Base-by-base conservation (phyloP, 1,140 invertebrate species). In the Dendrolimus kikuchii region DNA sequence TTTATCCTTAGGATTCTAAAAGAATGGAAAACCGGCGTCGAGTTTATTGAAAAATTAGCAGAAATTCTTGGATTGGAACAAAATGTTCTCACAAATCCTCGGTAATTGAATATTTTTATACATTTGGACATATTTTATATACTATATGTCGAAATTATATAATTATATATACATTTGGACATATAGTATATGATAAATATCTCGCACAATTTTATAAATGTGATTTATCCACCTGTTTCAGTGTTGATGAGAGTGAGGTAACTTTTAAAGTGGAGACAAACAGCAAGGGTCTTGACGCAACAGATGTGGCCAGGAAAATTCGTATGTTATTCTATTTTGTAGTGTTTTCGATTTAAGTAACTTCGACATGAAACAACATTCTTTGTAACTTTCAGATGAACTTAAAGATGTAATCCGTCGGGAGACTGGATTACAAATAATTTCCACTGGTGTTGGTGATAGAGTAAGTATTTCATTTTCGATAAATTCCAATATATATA, bases 261-360 rank as follows among this genome's bases (percentile, higher is more conserved):
- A 93, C 93, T 5, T 97, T 97, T 78, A 94, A 92, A 90, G 94
- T 96, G 7, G 88, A 90, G 53, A 90, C 90, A 55, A 95, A 95
- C 81, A 88, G 75, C 53, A 91, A 90, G 71, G 90, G 89, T 9
- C 88, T 92, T 46, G 92, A 93, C 67, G 92, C 94, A 8, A 90
- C 89, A n/a, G 90, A 93, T 65, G 91, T 97, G 6, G 93, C 92
- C 4, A 88, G 84, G 45, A 89, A 84, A 68, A 93, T 96, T 57
- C 92, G 94, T 94, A 77, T 77, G 71, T 55, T 40, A 37, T 46
- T 23, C 23, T 23, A 3, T 23, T n/a, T 23, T 23, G 23, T 1
- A 23, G 3, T 23, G 23, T 23, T 23, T 23, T 23, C 1, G 23
- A 23, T 23, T 23, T 23, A 23, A 23, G 23, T 23, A 23, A 23